Conservation (phyloP, 2,797 vertebrate species). For the Hydrolagus colliei region DNA sequence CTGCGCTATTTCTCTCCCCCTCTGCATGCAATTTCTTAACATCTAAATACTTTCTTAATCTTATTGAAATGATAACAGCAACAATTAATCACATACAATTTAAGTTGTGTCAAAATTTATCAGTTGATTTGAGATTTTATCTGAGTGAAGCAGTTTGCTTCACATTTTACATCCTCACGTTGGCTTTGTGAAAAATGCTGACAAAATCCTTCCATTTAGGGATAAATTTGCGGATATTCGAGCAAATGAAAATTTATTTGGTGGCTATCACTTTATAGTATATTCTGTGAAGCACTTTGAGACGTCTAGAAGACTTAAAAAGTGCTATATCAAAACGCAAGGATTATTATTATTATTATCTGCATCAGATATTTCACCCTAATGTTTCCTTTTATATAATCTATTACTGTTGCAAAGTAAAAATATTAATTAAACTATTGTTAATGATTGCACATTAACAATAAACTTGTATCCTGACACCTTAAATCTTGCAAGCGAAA, state of each 20-base stretch:
- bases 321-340: too few species aligned
- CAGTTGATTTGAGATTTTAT: neutral
- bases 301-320: too few species aligned
- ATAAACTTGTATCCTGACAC: too few species aligned
- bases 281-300: too few species aligned
- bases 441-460: too few species aligned
- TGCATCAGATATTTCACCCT: too few species aligned
- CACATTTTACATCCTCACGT: neutral
- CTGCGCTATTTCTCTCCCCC: neutral
- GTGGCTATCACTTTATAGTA: neutral
- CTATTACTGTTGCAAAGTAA: too few species aligned
- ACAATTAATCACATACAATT: neutral
- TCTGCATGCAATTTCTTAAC: too few species aligned
- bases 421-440: too few species aligned
- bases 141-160: neutral
- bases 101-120: neutral
- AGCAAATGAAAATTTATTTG: neutral
- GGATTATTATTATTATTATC: too few species aligned
- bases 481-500: too few species aligned
- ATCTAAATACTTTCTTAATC: neutral
- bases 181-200: neutral
- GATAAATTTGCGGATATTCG: neutral
- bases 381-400: too few species aligned
- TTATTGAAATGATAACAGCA: neutral
- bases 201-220: neutral